Evolutionary conservation across 2,797 vertebrate genomes (phyloP), one percentile per base, ranked within the genome.

Genomic region (Danio albolineatus): DNA sequence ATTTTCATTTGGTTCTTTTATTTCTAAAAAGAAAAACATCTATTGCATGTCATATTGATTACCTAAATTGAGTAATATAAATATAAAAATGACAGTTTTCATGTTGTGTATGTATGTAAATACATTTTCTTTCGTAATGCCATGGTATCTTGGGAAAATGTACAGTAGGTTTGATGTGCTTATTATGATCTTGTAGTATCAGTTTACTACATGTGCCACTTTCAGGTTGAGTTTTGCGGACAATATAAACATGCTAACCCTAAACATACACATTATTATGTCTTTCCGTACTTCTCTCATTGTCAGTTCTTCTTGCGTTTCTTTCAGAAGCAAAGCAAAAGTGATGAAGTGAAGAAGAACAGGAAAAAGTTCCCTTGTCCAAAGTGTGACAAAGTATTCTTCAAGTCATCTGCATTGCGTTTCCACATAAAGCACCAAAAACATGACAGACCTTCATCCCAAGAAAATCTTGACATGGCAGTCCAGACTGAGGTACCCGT

Each of bases 381-480:
- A 79, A 43, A n/a, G n/a, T 43, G 65, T 44, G 76, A 48, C 66
- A 76, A 7, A 64, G 1, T 7, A 6, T 13, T 5, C 13, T 28
- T 28, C 28, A 51, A 46, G 28, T 43, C 75, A 41, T 28, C 28
- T 1, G 28, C 28, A 72, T 77, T 83, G 41, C 14, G 17, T 48
- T 46, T 66, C 14, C 84, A 85, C 54, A 71, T 81, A 61, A 83
- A 69, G 76, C 67, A 71, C 9, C 81, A 85, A 28, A 36, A 43
- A 38, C n/a, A 43, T 21, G 56, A 81, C 56, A 69, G 16, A 17
- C n/a, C 12, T 8, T 76, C 73, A 46, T 64, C 17, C 46, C 10
- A 2, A 67, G 69, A 57, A 51, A 21, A 21, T 12, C 38, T 12
- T 9, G 67, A 73, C 65, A 41, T 60, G 36, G 43, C n/a, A 65